A percentile compares a stretch with the other conserved stretches of the same genome.
These are phyloP conservation scores for Desmodus rotundus DNA, from an alignment of 2,113 vertebrate species.

Conservation along the genomic window DNA sequence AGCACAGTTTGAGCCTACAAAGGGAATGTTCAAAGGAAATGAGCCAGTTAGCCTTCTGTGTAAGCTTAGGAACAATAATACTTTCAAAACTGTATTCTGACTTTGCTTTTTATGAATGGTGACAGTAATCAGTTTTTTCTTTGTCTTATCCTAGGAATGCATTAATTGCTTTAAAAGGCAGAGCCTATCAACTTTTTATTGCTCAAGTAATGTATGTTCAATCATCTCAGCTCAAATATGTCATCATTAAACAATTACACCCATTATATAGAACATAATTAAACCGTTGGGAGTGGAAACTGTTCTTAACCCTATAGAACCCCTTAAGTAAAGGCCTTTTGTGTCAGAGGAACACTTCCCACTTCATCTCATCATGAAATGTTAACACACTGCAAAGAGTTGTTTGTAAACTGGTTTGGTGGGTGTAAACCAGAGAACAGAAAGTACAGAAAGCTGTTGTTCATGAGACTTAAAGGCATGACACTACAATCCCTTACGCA, in stretches of 20 bases:
- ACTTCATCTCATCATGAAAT: constrained; percentile 25
- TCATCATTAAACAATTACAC: constrained; percentile 35
- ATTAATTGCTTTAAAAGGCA: constrained; percentile 29
- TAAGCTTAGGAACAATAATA: neutral
- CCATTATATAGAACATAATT: constrained; percentile 45
- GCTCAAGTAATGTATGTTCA: constrained; percentile 42
- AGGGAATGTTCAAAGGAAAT: neutral
- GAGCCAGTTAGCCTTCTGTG: neutral
- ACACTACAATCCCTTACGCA: neutral
- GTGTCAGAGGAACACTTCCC: constrained; percentile 30
- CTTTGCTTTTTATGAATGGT: neutral
- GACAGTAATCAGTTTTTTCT: neutral
- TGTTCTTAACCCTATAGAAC: neutral
- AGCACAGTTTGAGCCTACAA: neutral
- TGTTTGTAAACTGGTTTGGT: constrained; percentile 34
- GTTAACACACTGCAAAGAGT: neutral
- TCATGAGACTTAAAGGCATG: neutral
- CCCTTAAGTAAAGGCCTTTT: constrained; percentile 40
- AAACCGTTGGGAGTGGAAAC: neutral
- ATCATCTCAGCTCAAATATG: constrained; percentile 12
- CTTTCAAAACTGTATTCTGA: neutral
- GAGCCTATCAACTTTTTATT: neutral
- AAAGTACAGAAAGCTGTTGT: constrained; percentile 11
- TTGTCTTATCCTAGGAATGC: neutral
- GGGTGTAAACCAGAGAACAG: neutral